Base-by-base conservation (phyloP, 2,113 vertebrate genomes). In the Bujurquina vittata region DNA sequence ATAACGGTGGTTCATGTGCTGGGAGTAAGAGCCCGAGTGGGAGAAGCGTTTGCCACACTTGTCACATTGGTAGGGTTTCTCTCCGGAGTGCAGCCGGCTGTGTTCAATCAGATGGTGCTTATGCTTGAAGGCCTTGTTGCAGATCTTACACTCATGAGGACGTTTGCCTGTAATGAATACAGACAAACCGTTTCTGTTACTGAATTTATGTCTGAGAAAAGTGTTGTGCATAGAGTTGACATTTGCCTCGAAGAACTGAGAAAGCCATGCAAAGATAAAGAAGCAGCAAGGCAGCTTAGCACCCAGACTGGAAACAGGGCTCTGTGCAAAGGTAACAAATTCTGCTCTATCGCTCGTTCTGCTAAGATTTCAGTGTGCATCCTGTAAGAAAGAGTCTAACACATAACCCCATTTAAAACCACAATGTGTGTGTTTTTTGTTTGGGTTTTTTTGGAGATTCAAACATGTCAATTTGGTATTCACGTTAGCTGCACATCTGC, bases 1-100 rank as follows among this genome's bases (percentile, higher is more conserved):
- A 49, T 97, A 97, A 80, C 96, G 96, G 88, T 97, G 96, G 93
- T 97, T 97, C 96, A 97, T 97, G 90, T 97, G 96, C 91, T 97
- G 96, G 3, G 96, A 96, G 93, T 96, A 97, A 12, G 96, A 97
- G 77, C 96, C 96, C 0, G 96, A 97, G 91, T 97, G 96, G 7
- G 96, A 97, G 93, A 97, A 97, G 59, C 96, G 95, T 40, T 97
- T 97, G 79, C 96, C 96, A 5, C 96, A 97, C 81, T 96, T 96
- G 88, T 96, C 96, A 89, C 96, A 97, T 88, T 95, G 93, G 86
- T 97, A 96, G 35, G 96, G 96, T 88, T 97, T 97, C 90, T 97
- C 96, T 75, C 96, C 96, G 0, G 96, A 97, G 94, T 97, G 96
- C 59, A 97, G 94, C 1, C 96, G 95, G 80, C 94, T 95, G 91